Percentiles rank a stretch among this genome's conserved stretches.
phyloP scores from a whole-genome alignment of 2,113 vertebrate species.

The Capra hircus region DNA sequence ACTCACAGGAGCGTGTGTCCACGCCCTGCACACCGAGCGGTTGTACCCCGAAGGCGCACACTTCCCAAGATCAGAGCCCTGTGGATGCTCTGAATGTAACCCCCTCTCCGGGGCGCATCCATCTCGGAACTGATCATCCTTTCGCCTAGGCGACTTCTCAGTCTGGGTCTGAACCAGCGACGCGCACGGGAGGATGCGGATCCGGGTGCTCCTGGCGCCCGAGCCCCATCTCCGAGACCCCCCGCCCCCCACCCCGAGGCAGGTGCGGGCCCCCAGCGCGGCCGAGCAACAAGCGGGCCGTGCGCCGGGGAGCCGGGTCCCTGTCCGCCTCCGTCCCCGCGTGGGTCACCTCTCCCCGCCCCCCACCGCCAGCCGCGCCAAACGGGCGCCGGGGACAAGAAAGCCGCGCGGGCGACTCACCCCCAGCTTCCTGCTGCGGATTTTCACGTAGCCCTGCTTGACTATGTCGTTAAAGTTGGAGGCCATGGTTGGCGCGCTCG shows the following conservation, averaged over 20 bases:
- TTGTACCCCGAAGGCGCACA: not conserved
- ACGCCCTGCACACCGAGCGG: not conserved
- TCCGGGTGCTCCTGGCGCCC: not conserved
- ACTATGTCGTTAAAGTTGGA: constrained; percentile 99
- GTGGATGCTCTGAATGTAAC: not conserved
- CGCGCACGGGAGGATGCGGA: not conserved
- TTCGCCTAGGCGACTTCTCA: not conserved
- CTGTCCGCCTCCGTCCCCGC: not conserved
- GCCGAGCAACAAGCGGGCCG: constrained; percentile 32
- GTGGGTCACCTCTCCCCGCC: constrained; percentile 9
- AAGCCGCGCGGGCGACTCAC: constrained; percentile 84
- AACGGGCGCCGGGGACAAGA: not conserved
- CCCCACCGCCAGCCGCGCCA: not conserved
- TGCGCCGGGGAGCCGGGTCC: not conserved
- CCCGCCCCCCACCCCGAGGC: not conserved
- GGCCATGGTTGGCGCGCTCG: constrained; percentile 87
- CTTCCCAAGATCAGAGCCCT: not conserved
- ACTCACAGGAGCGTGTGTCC: not conserved
- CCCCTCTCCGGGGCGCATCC: not conserved
- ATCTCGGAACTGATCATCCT: not conserved
- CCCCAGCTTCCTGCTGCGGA: constrained; percentile 98
- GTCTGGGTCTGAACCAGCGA: not conserved
- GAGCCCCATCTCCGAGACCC: not conserved
- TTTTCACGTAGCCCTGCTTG: constrained; percentile 98
- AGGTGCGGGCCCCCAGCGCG: not conserved